Percentiles rank a stretch among this genome's conserved stretches.
Conservation (phyloP, 2,797 vertebrate genomes). For the Sylvia borin region DNA sequence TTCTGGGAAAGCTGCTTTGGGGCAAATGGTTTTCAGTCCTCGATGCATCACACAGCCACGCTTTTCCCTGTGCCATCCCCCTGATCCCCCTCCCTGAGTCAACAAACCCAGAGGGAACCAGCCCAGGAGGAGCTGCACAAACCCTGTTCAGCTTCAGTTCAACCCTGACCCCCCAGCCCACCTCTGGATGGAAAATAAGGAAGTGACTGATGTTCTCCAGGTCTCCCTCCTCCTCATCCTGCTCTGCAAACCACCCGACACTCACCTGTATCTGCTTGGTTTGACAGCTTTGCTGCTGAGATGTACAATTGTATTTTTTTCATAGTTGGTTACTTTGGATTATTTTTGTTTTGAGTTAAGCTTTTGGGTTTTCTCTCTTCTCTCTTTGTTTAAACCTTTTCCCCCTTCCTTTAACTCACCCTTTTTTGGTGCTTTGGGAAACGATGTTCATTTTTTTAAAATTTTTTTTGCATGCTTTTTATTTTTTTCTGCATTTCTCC, state of each 20-base stretch:
- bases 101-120: not conserved
- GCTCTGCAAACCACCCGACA: not conserved
- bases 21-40: not conserved
- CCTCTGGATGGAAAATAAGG: not conserved
- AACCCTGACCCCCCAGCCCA: not conserved
- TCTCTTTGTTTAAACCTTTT: not conserved
- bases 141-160: not conserved
- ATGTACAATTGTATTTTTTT: not conserved
- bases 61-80: not conserved
- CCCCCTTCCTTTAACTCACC: not conserved
- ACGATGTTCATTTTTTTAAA: not conserved
- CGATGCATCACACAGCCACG: accelerated
- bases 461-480: not conserved
- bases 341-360: not conserved
- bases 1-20: not conserved
- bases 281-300: not conserved
- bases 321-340: not conserved
- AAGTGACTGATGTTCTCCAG: not conserved
- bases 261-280: not conserved
- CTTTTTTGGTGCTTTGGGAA: not conserved
- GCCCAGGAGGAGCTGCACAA: not conserved
- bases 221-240: not conserved
- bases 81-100: accelerated
- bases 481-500: not conserved
- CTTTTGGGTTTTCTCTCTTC: not conserved